phyloP scores from a whole-genome alignment of 2,888 invertebrate species.

The Nycteola revayana region DNA sequence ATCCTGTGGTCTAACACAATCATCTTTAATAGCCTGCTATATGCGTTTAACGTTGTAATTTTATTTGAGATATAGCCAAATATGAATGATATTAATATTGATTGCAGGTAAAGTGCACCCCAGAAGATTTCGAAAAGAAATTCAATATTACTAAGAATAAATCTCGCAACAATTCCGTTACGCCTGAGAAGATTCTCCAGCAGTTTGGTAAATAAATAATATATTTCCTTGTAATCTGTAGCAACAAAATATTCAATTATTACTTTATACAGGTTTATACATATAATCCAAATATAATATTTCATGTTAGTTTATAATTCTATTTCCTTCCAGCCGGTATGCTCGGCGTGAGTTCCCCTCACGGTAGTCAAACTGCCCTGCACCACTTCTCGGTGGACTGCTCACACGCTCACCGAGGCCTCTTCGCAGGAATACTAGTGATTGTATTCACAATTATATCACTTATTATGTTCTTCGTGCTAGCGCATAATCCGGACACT shows the following conservation, averaged over 20 bases:
- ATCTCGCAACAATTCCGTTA: conserved; percentile 73
- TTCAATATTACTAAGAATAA: conserved; percentile 58
- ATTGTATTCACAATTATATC: conserved; percentile 93
- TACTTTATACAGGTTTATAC: too few species aligned
- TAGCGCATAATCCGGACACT: conserved; percentile 84
- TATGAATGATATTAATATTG: background rate
- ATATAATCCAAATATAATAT: too few species aligned
- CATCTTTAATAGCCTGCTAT: too few species aligned
- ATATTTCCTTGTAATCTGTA: too few species aligned
- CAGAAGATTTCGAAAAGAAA: conserved; percentile 73
- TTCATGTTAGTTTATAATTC: too few species aligned
- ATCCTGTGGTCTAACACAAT: too few species aligned
- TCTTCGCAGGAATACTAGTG: conserved; percentile 88
- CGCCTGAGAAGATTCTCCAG: conserved; percentile 76
- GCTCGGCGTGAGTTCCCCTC: conserved; percentile 69
- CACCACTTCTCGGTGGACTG: conserved; percentile 91
- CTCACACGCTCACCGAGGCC: conserved; percentile 90
- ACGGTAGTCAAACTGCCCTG: conserved; percentile 69
- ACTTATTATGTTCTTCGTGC: conserved; percentile 94
- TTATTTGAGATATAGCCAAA: background rate
- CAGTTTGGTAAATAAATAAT: conserved; percentile 76
- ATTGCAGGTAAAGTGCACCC: conserved; percentile 71
- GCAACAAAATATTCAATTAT: too few species aligned
- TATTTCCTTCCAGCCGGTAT: conserved; percentile 79
- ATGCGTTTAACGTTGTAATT: background rate